Evolutionary conservation across 2,113 vertebrate genomes (phyloP).

Genomic region (Sapajus apella): DNA sequence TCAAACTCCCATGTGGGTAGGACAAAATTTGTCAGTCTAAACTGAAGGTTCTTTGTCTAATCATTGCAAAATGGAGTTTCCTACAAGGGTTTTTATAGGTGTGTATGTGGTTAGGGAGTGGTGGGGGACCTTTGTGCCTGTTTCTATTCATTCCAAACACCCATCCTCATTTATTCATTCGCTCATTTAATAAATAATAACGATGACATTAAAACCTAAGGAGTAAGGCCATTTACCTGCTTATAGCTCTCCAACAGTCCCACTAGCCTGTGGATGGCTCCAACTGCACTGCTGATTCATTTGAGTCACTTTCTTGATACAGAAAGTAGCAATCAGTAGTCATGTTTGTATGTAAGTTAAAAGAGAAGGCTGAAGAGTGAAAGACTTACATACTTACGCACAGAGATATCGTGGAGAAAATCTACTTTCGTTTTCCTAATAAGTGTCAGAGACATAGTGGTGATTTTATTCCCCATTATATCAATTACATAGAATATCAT

Average conservation of each 20-base stretch:
- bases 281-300: background rate
- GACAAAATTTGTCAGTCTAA: background rate
- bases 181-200: background rate
- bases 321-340: background rate
- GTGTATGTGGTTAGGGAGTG: fast-evolving
- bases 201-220: background rate
- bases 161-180: background rate
- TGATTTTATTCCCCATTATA: background rate
- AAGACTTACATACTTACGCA: background rate
- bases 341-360: background rate
- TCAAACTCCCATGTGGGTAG: background rate
- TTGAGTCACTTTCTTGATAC: background rate
- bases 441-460: slow-evolving; percentile 43
- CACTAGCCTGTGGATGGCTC: background rate
- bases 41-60: background rate
- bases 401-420: background rate
- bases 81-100: background rate
- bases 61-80: background rate
- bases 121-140: background rate
- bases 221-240: background rate
- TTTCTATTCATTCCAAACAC: background rate
- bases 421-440: slow-evolving; percentile 44
- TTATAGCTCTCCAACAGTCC: background rate
- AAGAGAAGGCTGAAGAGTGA: background rate
- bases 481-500: slow-evolving; percentile 20